These are phyloP conservation scores for human DNA, from an alignment of 2,113 vertebrate genomes.

Conservation along the genomic window GRCh38 chr9:960001-960500, in stretches of 20 bases:
- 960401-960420: neutral
- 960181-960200: slow-evolving; percentile 20
- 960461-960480: neutral
- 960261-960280: neutral
- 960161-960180: neutral
- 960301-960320: neutral
- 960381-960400: neutral
- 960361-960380: neutral
- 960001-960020: neutral
- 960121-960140: neutral
- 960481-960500: neutral
- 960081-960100: neutral
- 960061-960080: neutral
- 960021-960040: neutral
- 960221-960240: neutral
- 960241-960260: neutral
- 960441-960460: too few relatives aligned
- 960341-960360: neutral
- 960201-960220: neutral
- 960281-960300: neutral
- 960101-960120: neutral
- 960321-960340: neutral
- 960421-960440: neutral
- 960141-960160: neutral
- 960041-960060: neutral